These are phyloP conservation scores for Linnaemya tessellans DNA, from an alignment of 2,888 invertebrate species.

Conservation along the genomic window DNA sequence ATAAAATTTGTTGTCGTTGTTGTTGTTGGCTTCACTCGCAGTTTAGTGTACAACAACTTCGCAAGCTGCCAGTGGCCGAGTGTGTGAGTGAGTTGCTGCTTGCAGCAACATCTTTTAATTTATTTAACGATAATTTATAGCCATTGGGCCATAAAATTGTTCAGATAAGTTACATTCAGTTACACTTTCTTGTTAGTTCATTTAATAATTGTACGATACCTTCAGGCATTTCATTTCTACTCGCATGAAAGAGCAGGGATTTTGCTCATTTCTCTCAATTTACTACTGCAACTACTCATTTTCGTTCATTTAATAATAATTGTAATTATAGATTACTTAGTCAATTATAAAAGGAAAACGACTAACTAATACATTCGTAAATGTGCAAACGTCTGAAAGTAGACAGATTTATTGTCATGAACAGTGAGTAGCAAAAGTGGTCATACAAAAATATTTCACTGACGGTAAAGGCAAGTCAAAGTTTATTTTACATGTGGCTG, in stretches of 20 bases:
- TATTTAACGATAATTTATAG: slow-evolving; percentile 76
- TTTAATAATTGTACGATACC: slow-evolving; percentile 84
- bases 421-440: slow-evolving; percentile 32
- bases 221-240: slow-evolving; percentile 78
- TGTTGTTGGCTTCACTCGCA: slow-evolving; percentile 2
- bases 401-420: neutral
- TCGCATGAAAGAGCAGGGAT: slow-evolving; percentile 3
- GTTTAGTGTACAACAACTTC: neutral
- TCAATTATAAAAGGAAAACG: slow-evolving; percentile 43
- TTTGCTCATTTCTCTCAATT: slow-evolving; percentile 70
- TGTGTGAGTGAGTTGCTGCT: slow-evolving; percentile 50
- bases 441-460: too few relatives aligned
- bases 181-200: slow-evolving; percentile 80
- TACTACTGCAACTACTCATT: slow-evolving; percentile 35
- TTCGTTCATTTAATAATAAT: slow-evolving; percentile 55
- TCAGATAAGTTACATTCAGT: slow-evolving; percentile 72
- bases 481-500: too few relatives aligned
- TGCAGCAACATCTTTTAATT: slow-evolving; percentile 71
- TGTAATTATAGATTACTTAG: slow-evolving; percentile 66
- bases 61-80: neutral
- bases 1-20: slow-evolving; percentile 18
- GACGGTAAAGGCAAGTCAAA: too few relatives aligned
- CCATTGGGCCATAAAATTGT: slow-evolving; percentile 75
- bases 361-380: neutral
- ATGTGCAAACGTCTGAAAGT: neutral